Base-by-base conservation (phyloP, 2,113 vertebrate species). In the Fregetta grallaria region DNA sequence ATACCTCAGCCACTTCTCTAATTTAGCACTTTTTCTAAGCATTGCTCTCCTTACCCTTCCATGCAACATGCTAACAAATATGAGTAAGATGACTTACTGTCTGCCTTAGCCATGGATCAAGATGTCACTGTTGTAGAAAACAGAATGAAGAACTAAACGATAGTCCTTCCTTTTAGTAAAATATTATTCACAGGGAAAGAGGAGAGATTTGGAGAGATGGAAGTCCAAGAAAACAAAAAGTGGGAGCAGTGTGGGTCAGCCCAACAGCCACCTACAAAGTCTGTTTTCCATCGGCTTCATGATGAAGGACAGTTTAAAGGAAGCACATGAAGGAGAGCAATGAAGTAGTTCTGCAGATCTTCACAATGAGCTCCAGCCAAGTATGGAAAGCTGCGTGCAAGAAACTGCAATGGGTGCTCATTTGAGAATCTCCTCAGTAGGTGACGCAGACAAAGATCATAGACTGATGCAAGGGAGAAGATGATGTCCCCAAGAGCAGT, bases 351-450 rank as follows among this genome's bases (percentile, higher is more conserved):
- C 66, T 63, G n/a, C 14, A 72, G 16, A 59, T 52, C 32, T 67
- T 34, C 49, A 20, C 1, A 0, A 44, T 3, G 7, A 94, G 45
- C 45, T 73, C 45, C 2, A 86, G 18, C 10, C 40, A 70, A 47
- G 10, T 16, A 45, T 1, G 6, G 27, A 61, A 88, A 89, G 7
- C 13, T 73, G 30, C 36, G 76, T 4, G 5, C 0, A 0, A 85
- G 65, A 61, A 72, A 86, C 34, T 70, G 15, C 27, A 72, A 18
- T 2, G 5, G 19, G 13, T 38, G 15, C 29, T 45, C 55, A 27
- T 40, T 55, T 56, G 34, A 65, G 36, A 42, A 58, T 44, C 29
- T 25, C 12, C 40, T 52, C 40, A 34, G 19, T 14, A 47, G 26
- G 30, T 26, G 74, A 34, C 13, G 23, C 17, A 70, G 30, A 38